Conservation (phyloP, 2,113 vertebrate genomes). For the Hemichromis elongatus region DNA sequence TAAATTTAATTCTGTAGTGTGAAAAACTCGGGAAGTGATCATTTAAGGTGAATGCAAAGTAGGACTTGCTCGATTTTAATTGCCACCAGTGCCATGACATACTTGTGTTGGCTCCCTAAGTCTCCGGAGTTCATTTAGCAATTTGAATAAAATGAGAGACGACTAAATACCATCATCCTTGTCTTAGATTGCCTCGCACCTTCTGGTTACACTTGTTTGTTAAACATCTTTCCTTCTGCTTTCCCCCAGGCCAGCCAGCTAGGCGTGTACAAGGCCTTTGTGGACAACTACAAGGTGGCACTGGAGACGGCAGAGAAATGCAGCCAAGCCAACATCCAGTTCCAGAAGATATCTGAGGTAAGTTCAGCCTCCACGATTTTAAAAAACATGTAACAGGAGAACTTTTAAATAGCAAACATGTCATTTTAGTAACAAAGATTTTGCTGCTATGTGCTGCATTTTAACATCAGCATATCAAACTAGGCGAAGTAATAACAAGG, state of each 20-base stretch:
- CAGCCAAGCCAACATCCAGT: constrained; percentile 91
- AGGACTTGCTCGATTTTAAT: neutral
- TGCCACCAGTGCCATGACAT: neutral
- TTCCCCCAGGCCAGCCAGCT: constrained; percentile 87
- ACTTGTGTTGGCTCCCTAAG: neutral
- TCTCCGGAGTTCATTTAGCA: neutral
- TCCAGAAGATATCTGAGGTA: constrained; percentile 98
- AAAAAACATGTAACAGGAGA: neutral
- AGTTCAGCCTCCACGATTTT: neutral
- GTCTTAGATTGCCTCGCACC: neutral
- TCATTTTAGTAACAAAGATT: neutral
- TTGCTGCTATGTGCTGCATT: neutral
- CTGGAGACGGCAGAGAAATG: constrained; percentile 93
- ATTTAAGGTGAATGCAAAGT: neutral
- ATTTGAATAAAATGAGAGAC: neutral
- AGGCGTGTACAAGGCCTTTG: constrained; percentile 95
- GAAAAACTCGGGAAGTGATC: neutral
- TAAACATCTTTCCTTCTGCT: neutral
- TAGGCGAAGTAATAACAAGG: neutral
- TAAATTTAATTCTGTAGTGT: neutral
- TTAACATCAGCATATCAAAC: neutral
- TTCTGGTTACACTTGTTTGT: neutral
- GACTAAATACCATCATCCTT: neutral
- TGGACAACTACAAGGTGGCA: constrained; percentile 98
- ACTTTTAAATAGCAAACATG: neutral